phyloP scores from a whole-genome alignment of 53 echinoderm and acorn worm species.

The Apostichopus leukothele region DNA sequence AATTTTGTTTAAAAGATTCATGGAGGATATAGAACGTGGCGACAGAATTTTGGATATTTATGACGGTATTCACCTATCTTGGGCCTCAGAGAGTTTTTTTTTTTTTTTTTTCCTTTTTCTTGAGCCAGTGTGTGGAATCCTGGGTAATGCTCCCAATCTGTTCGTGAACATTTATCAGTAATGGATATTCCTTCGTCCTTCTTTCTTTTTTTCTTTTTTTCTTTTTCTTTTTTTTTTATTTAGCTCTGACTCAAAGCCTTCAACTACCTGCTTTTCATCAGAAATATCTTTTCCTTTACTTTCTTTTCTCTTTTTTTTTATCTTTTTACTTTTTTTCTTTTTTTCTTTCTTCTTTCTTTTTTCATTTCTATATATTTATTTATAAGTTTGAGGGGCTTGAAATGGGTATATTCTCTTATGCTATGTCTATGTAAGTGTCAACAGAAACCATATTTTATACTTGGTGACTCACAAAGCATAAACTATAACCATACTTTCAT shows the following conservation, averaged over 20 bases:
- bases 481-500: conserved; percentile 47
- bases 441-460: conserved; percentile 47
- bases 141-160: conserved; percentile 41
- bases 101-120: neutral
- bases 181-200: conserved; percentile 3
- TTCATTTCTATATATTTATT: conserved; percentile 47
- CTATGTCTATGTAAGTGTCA: conserved; percentile 42
- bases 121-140: conserved; percentile 5
- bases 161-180: conserved; percentile 43
- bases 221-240: conserved; percentile 1
- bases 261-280: conserved; percentile 44
- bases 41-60: conserved; percentile 44
- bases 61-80: conserved; percentile 39
- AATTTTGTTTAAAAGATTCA: conserved; percentile 48
- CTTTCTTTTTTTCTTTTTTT: too few species aligned
- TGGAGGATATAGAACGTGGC: conserved; percentile 42
- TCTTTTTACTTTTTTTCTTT: neutral
- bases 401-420: conserved; percentile 31
- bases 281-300: conserved; percentile 37
- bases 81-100: conserved; percentile 26
- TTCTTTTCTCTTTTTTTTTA: neutral
- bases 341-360: neutral
- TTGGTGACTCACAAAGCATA: conserved; percentile 44
- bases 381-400: conserved; percentile 46
- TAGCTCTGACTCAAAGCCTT: conserved; percentile 38